These are phyloP conservation scores for Hassar affinis DNA, from an alignment of 2,113 vertebrate genomes.

Conservation along the genomic window DNA sequence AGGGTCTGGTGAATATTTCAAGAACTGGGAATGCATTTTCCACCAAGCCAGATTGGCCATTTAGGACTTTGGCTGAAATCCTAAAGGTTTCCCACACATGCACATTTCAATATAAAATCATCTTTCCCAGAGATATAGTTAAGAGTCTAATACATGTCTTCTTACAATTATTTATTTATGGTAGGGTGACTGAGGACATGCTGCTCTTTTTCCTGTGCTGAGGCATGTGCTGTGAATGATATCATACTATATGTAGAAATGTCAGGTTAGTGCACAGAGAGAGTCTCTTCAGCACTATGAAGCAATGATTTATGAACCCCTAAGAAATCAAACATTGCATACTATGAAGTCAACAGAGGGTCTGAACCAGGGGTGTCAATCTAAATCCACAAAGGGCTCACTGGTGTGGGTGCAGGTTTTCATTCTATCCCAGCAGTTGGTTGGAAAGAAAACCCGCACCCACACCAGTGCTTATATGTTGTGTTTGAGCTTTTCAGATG, in stretches of 20 bases:
- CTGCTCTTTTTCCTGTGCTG: not conserved
- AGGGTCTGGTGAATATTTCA: constrained; percentile 51
- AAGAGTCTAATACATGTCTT: not conserved
- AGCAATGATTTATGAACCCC: not conserved
- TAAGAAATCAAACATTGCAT: not conserved
- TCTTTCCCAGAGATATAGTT: not conserved
- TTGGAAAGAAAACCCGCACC: too few relatives aligned
- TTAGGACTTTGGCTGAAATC: constrained; percentile 13
- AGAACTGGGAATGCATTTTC: constrained; percentile 22
- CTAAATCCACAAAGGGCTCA: too few relatives aligned
- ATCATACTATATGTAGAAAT: not conserved
- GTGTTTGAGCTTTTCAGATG: not conserved
- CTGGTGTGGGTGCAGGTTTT: too few relatives aligned
- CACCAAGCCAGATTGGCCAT: constrained; percentile 43
- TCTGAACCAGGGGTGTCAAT: too few relatives aligned
- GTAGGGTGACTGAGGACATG: not conserved
- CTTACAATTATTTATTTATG: constrained; percentile 2
- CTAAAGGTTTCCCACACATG: not conserved
- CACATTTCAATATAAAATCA: constrained; percentile 15
- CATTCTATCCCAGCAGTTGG: too few relatives aligned
- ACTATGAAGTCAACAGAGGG: not conserved
- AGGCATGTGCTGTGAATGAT: not conserved
- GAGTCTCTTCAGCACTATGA: not conserved
- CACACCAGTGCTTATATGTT: too few relatives aligned
- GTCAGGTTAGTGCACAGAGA: not conserved